phyloP scores from a whole-genome alignment of 2,888 invertebrate genomes.

The Hypselothyrea guttata region DNA sequence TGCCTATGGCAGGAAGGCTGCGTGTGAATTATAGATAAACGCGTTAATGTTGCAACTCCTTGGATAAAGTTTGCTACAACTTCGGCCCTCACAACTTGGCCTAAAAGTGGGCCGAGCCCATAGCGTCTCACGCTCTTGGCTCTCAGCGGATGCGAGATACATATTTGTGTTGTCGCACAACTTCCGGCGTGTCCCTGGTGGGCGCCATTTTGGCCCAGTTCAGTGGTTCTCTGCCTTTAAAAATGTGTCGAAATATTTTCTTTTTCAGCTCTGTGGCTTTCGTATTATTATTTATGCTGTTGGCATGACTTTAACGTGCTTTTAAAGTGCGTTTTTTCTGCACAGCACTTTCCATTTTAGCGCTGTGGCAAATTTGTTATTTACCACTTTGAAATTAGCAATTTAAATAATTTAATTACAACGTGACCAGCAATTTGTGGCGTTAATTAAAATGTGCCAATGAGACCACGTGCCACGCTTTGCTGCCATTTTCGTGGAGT shows the following conservation, averaged over 20 bases:
- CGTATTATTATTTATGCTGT: slow-evolving; percentile 67
- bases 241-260: too few species aligned
- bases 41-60: slow-evolving; percentile 70
- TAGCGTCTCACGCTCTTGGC: background rate
- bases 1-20: slow-evolving; percentile 27
- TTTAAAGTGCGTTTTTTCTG: slow-evolving; percentile 30
- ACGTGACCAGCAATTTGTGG: slow-evolving; percentile 71
- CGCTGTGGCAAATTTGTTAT: slow-evolving; percentile 20
- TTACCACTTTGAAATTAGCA: slow-evolving; percentile 60
- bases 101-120: slow-evolving; percentile 46
- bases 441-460: slow-evolving; percentile 69
- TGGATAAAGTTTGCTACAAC: slow-evolving; percentile 38
- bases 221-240: background rate
- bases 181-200: slow-evolving; percentile 46
- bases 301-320: slow-evolving; percentile 21
- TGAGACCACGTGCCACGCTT: slow-evolving; percentile 33
- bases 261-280: slow-evolving; percentile 7
- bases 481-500: slow-evolving; percentile 3
- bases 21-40: slow-evolving; percentile 76
- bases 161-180: slow-evolving; percentile 44
- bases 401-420: slow-evolving; percentile 74
- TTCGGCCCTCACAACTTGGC: slow-evolving; percentile 54
- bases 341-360: slow-evolving; percentile 61
- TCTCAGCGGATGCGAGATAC: slow-evolving; percentile 52
- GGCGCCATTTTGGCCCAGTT: background rate